Evolutionary conservation across 2,797 vertebrate genomes (phyloP), one percentile per base, ranked within the genome.

Genomic region (Sebastiscus tertius): DNA sequence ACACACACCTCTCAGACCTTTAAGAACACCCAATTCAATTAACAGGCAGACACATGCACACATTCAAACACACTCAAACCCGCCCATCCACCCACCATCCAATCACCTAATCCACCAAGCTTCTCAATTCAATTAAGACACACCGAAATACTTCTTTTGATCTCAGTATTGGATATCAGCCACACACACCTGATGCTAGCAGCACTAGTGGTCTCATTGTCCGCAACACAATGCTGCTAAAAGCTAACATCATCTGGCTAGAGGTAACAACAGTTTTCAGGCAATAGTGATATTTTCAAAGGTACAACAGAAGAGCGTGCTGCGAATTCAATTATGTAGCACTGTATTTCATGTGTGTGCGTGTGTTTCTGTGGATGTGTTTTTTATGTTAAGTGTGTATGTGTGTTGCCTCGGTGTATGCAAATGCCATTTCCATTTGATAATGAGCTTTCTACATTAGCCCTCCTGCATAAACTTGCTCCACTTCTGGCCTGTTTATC

Each of bases 151-250:
- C 49, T 70, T 90, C 93, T 90, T 95, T 95, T 95, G 94, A 95
- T 94, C 71, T 93, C 82, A 83, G 84, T 89, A 93, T 92, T 93
- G 91, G 88, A 87, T 86, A 92, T 93, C 88, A 90, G 91, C 55
- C 86, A 84, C 86, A 89, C 89, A 90, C 94, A 95, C 92, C 94
- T 95, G 94, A 94, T 92, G 91, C 93, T 90, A 55, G 90, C 87
- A 59, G 83, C 89, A 81, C 81, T 83, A 86, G 87, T 80, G 86
- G 89, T 79, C 86, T 86, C 76, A 90, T 92, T 92, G 89, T 92
- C 75, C 68, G 71, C 59, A 8, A 36, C 75, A 94, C 92, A 93
- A 91, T 90, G 85, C 82, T 27, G 86, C 86, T 86, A 80, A 89
- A 88, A 87, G 90, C 89, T 88, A 90, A 89, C 87, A 92, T 92